Percentiles rank a stretch among this genome's conserved stretches.
These are phyloP conservation scores for Notothenia coriiceps DNA, from an alignment of 2,113 vertebrate species.

Conservation along the genomic window DNA sequence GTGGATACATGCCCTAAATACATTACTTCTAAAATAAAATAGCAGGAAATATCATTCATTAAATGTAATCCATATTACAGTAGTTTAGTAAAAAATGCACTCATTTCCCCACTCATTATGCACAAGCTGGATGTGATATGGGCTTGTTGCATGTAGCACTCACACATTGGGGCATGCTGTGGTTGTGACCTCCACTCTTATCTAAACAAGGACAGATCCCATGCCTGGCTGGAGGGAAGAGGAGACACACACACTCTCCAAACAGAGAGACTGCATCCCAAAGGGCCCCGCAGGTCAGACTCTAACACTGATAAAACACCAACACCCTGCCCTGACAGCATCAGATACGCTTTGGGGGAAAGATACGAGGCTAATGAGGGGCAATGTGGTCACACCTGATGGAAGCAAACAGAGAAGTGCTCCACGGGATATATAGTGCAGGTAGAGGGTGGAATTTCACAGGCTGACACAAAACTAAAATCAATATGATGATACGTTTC, in stretches of 20 bases:
- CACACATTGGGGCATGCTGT: not conserved
- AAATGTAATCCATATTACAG: not conserved
- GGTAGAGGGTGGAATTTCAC: conserved; percentile 1
- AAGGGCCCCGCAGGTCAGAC: conserved; percentile 21
- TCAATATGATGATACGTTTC: conserved; percentile 17
- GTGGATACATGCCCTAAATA: not conserved
- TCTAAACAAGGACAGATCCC: conserved; percentile 48
- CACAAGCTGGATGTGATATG: not conserved
- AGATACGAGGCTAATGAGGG: conserved; percentile 22
- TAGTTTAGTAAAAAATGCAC: not conserved
- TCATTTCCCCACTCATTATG: not conserved
- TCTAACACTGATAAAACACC: conserved; percentile 13
- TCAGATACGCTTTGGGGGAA: conserved; percentile 5
- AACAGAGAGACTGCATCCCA: not conserved
- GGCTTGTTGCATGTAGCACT: not conserved
- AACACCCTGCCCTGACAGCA: not conserved
- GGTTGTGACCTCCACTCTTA: conserved; percentile 42
- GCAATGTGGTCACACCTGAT: conserved; percentile 25
- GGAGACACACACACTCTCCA: conserved; percentile 8
- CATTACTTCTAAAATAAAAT: too few species aligned
- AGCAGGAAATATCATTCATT: too few species aligned
- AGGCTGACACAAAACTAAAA: conserved; percentile 4
- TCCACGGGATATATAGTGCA: not conserved
- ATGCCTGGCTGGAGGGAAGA: conserved; percentile 18
- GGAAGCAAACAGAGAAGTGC: conserved; percentile 7